These are phyloP conservation scores for Drosophila bocqueti DNA, from an alignment of 1,140 invertebrate species.

Conservation along the genomic window DNA sequence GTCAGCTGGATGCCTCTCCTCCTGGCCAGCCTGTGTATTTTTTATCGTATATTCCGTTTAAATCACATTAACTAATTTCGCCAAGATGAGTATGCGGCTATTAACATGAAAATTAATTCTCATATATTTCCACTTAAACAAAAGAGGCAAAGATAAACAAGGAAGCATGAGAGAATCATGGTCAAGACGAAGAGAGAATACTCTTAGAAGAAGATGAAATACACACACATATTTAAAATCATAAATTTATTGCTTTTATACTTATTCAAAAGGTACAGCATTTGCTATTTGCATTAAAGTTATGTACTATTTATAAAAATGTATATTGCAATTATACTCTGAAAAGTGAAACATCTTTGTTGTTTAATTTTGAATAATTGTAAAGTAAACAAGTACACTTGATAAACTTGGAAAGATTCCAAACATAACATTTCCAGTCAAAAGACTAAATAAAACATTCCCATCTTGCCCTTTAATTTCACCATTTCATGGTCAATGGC, in stretches of 20 bases:
- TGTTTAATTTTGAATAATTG: not conserved
- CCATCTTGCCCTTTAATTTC: not conserved
- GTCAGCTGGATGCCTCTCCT: constrained; percentile 21
- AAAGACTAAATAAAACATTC: not conserved
- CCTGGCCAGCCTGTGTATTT: constrained; percentile 10
- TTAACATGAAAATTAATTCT: constrained; percentile 70
- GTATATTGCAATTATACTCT: no score
- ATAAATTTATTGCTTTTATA: not conserved
- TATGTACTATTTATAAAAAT: not conserved
- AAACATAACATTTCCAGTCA: not conserved
- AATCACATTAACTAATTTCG: constrained; percentile 59
- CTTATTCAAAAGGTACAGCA: no score
- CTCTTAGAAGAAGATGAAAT: constrained; percentile 16
- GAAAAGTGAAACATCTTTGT: not conserved
- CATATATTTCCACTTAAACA: constrained; percentile 50
- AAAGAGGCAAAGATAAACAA: constrained; percentile 14
- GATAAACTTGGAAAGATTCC: not conserved
- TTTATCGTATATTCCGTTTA: constrained; percentile 40
- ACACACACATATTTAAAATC: not conserved
- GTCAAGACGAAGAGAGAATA: constrained; percentile 23
- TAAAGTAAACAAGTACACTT: not conserved
- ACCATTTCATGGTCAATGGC: constrained; percentile 2
- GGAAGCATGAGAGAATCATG: not conserved
- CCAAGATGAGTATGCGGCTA: constrained; percentile 59
- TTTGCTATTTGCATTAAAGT: no score